These are phyloP conservation scores for Leptinotarsa lineolata DNA, from an alignment of 1,140 invertebrate species.

Conservation along the genomic window DNA sequence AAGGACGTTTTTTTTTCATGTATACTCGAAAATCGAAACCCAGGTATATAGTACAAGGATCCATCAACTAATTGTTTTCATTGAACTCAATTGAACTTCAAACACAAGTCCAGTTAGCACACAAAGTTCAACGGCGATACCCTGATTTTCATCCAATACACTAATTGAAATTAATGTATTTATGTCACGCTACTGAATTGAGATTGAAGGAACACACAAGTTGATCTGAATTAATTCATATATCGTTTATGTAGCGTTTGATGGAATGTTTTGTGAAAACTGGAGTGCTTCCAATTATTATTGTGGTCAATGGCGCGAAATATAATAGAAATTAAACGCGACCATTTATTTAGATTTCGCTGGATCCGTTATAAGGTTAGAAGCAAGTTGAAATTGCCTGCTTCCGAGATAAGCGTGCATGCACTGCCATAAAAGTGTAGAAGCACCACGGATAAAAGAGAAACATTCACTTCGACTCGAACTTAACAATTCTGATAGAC, in stretches of 20 bases:
- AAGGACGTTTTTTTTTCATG: too few relatives aligned
- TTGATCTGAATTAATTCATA: slow-evolving; percentile 3
- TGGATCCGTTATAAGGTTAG: background rate
- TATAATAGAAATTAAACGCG: background rate
- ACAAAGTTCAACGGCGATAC: background rate
- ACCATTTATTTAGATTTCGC: background rate
- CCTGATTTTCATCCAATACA: background rate
- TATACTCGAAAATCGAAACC: too few relatives aligned
- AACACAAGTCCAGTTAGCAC: background rate
- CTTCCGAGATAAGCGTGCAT: too few relatives aligned
- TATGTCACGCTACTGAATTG: slow-evolving; percentile 6
- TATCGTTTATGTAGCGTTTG: background rate
- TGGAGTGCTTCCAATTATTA: background rate
- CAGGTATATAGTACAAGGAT: too few relatives aligned
- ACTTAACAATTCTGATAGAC: too few relatives aligned
- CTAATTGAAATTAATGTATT: slow-evolving; percentile 6
- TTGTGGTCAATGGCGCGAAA: background rate
- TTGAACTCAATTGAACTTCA: slow-evolving; percentile 2
- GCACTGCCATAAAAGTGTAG: too few relatives aligned
- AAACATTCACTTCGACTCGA: too few relatives aligned
- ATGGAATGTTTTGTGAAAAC: slow-evolving; percentile 1
- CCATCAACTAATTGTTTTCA: background rate
- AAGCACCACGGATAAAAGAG: too few relatives aligned
- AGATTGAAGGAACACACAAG: slow-evolving; percentile 5
- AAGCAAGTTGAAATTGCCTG: background rate